Evolutionary conservation across 2,113 vertebrate genomes (phyloP).

Genomic region (Micromys minutus): DNA sequence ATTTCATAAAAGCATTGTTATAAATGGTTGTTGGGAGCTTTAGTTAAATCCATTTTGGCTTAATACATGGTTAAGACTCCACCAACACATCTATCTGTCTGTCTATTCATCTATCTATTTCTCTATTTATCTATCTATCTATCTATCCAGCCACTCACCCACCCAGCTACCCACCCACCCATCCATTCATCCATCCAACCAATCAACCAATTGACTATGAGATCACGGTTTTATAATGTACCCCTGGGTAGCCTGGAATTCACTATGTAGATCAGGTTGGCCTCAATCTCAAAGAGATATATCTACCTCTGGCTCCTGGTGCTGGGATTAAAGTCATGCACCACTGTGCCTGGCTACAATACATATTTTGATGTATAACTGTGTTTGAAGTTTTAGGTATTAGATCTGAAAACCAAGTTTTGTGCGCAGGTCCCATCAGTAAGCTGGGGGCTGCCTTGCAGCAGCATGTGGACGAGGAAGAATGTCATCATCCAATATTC

Average conservation of each 20-base stretch:
- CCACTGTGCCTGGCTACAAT: background rate
- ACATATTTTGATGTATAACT: background rate
- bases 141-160: too few species aligned
- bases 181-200: too few species aligned
- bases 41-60: background rate
- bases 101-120: background rate
- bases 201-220: background rate
- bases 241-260: background rate
- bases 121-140: background rate
- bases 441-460: conserved; percentile 38
- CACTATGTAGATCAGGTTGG: background rate
- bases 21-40: conserved; percentile 10
- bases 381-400: conserved; percentile 36
- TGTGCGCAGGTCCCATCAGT: background rate
- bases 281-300: background rate
- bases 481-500: conserved; percentile 58
- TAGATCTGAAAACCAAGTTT: conserved; percentile 38
- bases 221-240: background rate
- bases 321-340: background rate
- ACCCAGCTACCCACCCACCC: too few species aligned
- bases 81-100: background rate
- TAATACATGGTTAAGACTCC: background rate
- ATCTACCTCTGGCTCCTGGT: background rate
- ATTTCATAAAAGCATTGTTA: conserved; percentile 8
- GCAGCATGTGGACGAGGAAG: background rate